These are phyloP conservation scores for Acleris sparsana DNA, from an alignment of 2,888 invertebrate genomes.

Conservation along the genomic window DNA sequence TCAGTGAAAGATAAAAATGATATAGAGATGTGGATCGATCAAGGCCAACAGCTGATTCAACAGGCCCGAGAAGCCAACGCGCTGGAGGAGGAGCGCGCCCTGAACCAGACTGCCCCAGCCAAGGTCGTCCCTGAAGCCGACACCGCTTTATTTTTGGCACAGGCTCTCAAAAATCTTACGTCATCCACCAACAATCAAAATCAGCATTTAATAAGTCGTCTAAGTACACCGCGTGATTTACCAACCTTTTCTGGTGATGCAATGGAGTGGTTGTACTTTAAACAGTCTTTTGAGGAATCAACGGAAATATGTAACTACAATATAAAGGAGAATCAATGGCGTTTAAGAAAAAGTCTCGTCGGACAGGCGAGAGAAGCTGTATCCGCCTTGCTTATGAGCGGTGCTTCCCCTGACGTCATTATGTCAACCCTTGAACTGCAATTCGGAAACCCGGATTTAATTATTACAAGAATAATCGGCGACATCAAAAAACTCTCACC, in stretches of 20 bases:
- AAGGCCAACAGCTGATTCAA: constrained; percentile 2
- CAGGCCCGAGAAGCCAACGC: constrained; percentile 1
- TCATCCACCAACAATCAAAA: constrained; percentile 8
- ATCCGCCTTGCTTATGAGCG: constrained; percentile 6
- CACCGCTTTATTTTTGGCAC: background rate
- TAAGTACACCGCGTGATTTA: constrained; percentile 1
- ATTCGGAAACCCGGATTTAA: constrained; percentile 4
- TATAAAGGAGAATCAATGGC: constrained; percentile 4
- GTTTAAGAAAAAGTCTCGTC: constrained; percentile 2
- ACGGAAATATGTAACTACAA: constrained; percentile 1
- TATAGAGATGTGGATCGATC: background rate
- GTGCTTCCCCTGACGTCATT: background rate
- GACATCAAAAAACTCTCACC: background rate
- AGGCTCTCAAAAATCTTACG: constrained; percentile 2
- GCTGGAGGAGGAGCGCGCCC: background rate
- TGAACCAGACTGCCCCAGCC: background rate
- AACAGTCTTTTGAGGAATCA: constrained; percentile 5
- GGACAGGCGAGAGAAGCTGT: background rate
- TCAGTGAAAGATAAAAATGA: background rate
- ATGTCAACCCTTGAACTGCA: constrained; percentile 4
- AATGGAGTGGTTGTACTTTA: constrained; percentile 11
- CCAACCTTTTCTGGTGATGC: constrained; percentile 13
- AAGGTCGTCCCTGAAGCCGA: background rate
- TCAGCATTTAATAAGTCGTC: background rate
- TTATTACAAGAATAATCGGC: background rate